Conservation (phyloP, 2,113 vertebrate genomes). For the Scomber scombrus region DNA sequence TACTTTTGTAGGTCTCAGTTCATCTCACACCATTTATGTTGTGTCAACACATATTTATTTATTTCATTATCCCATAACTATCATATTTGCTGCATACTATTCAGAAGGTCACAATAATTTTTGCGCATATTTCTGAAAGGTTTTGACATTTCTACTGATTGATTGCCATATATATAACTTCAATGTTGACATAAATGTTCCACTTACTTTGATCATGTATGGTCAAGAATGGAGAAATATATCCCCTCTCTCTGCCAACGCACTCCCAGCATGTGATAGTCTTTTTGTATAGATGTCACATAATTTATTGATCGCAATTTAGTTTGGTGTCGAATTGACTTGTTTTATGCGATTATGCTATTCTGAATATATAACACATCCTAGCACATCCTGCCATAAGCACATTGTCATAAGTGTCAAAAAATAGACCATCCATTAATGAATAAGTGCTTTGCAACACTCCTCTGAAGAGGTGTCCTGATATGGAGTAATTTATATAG, state of each 20-base stretch:
- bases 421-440: no score
- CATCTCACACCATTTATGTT: not conserved
- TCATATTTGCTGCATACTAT: not conserved
- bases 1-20: not conserved
- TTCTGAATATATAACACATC: no score
- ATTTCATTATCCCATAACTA: no score
- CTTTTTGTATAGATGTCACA: no score
- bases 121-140: no score
- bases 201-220: not conserved
- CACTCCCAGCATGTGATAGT: no score
- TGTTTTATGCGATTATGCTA: no score
- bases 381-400: not conserved
- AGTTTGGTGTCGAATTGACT: not conserved
- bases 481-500: not conserved
- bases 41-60: not conserved
- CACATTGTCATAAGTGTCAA: not conserved
- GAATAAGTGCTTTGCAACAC: constrained; percentile 4
- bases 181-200: not conserved
- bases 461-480: not conserved
- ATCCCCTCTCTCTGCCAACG: no score
- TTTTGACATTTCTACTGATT: no score
- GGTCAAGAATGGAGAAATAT: not conserved
- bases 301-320: not conserved
- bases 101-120: not conserved
- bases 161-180: no score